phyloP scores from a whole-genome alignment of 2,797 vertebrate species.

The Notolabrus celidotus region DNA sequence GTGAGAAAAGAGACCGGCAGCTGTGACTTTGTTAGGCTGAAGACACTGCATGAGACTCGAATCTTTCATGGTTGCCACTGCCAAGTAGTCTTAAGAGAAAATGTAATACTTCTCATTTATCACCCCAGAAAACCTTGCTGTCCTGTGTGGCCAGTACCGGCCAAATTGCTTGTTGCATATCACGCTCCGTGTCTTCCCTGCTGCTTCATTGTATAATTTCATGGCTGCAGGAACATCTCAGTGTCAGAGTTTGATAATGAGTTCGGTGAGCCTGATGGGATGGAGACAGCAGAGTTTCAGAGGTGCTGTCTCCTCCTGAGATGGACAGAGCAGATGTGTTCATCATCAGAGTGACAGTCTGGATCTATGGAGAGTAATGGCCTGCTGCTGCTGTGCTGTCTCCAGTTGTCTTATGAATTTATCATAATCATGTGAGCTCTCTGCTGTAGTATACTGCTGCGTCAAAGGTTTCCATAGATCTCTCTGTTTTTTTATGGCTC shows the following conservation, averaged over 20 bases:
- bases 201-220: constrained; percentile 1
- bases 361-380: constrained; percentile 70
- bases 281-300: constrained; percentile 34
- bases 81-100: constrained; percentile 14
- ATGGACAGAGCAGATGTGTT: constrained; percentile 64
- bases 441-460: constrained; percentile 31
- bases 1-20: constrained; percentile 1
- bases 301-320: constrained; percentile 44
- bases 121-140: constrained; percentile 9
- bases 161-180: constrained; percentile 26
- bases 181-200: background rate
- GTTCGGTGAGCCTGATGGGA: constrained; percentile 36
- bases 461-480: constrained; percentile 26
- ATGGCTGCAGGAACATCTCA: background rate
- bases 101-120: constrained; percentile 26
- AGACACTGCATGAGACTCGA: constrained; percentile 11
- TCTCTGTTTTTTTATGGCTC: constrained; percentile 19
- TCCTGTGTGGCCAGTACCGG: constrained; percentile 1
- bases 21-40: constrained; percentile 28
- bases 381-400: constrained; percentile 48
- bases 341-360: constrained; percentile 68
- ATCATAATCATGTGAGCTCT: constrained; percentile 59
- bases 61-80: too few relatives aligned
- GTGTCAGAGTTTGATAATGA: constrained; percentile 33
- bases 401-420: constrained; percentile 60